These are phyloP conservation scores for Sorex araneus DNA, from an alignment of 2,113 vertebrate genomes.

Conservation along the genomic window DNA sequence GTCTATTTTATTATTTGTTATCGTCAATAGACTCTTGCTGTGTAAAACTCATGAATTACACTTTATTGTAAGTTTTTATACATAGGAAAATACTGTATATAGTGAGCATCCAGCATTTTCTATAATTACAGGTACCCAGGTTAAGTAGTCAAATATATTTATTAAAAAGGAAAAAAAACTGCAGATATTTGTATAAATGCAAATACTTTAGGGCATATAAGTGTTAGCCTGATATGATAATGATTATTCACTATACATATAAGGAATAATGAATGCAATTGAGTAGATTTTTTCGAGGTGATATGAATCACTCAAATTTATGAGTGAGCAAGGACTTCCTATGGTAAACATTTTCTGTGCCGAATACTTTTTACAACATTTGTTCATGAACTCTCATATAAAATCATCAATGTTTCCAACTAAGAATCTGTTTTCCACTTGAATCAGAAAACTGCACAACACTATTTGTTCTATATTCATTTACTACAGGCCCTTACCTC, in stretches of 20 bases:
- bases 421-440: neutral
- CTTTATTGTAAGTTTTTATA: neutral
- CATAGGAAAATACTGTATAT: neutral
- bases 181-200: neutral
- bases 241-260: neutral
- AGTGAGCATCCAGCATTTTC: neutral
- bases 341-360: neutral
- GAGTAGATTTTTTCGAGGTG: neutral
- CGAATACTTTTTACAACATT: neutral
- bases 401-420: neutral
- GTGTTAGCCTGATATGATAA: neutral
- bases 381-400: neutral
- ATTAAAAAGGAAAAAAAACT: neutral
- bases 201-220: neutral
- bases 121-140: neutral
- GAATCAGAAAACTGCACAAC: neutral
- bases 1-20: neutral
- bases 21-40: neutral
- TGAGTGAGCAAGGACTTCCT: neutral
- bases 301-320: neutral
- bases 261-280: neutral
- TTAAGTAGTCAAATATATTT: neutral
- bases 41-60: neutral
- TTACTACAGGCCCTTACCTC: neutral
- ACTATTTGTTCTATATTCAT: neutral